Evolutionary conservation across 2,888 invertebrate genomes (phyloP), one percentile per base, ranked within the genome.

Genomic region (Parnassius smintheus): DNA sequence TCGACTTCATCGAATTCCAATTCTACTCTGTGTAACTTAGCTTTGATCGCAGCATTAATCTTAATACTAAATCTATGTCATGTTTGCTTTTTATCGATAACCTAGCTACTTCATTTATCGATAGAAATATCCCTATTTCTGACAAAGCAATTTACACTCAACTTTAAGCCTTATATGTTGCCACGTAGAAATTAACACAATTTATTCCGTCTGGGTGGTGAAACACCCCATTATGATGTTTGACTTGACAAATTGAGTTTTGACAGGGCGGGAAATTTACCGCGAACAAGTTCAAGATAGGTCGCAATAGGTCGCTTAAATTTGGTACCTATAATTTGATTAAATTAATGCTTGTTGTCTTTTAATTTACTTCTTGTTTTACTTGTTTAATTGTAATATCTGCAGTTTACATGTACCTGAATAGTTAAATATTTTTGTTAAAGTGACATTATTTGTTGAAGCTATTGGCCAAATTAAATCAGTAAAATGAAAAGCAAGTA

Each of bases 191-290:
- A 72, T 72, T 76, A 75, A 63, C 68, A 68, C 65, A 64, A 70
- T 70, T 66, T 70, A 71, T 61, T 60, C 66, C 65, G 64, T 68
- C 66, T 60, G 59, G 61, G 41, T 62, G 65, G 55, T 61, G 62
- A 62, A 64, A 72, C 76, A 74, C 74, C 77, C 83, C 80, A 86
- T 86, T 85, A 82, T 78, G 78, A 78, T 88, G 84, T 88, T 90
- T 91, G 86, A 83, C 77, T 86, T 87, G 85, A 88, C 89, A 91
- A 91, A 91, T 91, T 91, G 87, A 86, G 86, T 91, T 91, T 88
- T 89, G 90, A 90, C 90, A 86, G 83, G 78, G 86, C 85, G 85
- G 81, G 81, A 86, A 82, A 77, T 81, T 80, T 77, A 68, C 77
- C 78, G 79, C 78, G 77, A 75, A 78, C 66, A 75, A 76, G 81